These are phyloP conservation scores for Netta rufina DNA, from an alignment of 2,797 vertebrate genomes.

Conservation along the genomic window DNA sequence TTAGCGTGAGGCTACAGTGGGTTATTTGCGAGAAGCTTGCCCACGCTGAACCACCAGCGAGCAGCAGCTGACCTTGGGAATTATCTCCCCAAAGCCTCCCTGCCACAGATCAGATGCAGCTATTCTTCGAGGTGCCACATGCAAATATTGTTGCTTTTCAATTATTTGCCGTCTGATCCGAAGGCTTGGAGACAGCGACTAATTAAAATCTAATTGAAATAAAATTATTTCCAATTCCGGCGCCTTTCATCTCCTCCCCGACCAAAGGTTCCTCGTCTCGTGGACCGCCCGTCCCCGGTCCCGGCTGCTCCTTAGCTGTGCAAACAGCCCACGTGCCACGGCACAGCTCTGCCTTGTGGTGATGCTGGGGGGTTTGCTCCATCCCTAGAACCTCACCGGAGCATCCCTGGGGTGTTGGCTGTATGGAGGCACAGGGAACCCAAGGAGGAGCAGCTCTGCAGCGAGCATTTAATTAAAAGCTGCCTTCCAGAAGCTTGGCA, in stretches of 20 bases:
- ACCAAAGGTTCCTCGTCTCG: slow-evolving; percentile 34
- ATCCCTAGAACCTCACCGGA: neutral
- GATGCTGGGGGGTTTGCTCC: neutral
- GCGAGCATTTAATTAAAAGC: neutral
- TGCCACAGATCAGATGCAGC: slow-evolving; percentile 52
- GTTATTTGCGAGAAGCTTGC: slow-evolving; percentile 38
- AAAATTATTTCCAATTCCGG: slow-evolving; percentile 73
- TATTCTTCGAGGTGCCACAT: slow-evolving; percentile 68
- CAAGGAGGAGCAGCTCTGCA: neutral
- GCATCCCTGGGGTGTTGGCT: neutral
- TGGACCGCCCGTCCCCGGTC: neutral
- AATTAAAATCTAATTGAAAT: slow-evolving; percentile 83
- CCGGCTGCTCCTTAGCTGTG: neutral
- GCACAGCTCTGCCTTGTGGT: neutral
- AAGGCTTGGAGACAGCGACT: slow-evolving; percentile 70
- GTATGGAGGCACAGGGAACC: neutral
- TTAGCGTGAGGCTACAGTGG: slow-evolving; percentile 44
- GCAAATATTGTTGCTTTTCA: slow-evolving; percentile 77
- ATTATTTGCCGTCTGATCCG: slow-evolving; percentile 74
- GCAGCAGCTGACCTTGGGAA: slow-evolving; percentile 63
- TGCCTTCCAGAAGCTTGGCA: neutral
- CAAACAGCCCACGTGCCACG: neutral
- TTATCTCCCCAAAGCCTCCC: slow-evolving; percentile 59
- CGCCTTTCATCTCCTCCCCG: slow-evolving; percentile 21
- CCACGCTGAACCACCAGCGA: slow-evolving; percentile 27